These are phyloP conservation scores for Hirundo rustica DNA, from an alignment of 2,797 vertebrate species.

Conservation along the genomic window DNA sequence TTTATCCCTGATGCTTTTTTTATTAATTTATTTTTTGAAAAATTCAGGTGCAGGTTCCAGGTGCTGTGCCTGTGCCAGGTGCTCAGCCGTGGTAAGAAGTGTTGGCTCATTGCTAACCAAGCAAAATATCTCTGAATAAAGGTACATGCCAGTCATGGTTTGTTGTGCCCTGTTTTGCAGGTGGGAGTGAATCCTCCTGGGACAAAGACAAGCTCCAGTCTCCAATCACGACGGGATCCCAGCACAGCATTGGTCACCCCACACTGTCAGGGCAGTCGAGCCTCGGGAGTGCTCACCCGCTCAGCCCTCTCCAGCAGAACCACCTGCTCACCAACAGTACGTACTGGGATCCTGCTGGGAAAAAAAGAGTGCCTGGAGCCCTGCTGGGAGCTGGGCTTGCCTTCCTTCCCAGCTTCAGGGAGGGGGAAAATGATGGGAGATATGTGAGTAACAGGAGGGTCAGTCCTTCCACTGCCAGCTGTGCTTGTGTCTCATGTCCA, in stretches of 20 bases:
- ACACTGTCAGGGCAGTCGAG: conserved; percentile 75
- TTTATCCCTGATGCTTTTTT: neutral
- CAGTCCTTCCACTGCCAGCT: neutral
- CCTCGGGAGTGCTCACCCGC: conserved; percentile 74
- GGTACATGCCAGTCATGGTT: neutral
- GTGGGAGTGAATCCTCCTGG: conserved; percentile 88
- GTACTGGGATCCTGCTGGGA: conserved; percentile 30
- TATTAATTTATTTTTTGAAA: neutral
- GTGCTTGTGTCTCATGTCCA: rapidly evolving
- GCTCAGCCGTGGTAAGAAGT: neutral
- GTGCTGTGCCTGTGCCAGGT: neutral
- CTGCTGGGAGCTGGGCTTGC: neutral
- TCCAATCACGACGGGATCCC: conserved; percentile 78
- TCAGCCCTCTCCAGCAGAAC: conserved; percentile 86
- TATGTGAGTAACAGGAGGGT: rapidly evolving
- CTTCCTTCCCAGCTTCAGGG: neutral
- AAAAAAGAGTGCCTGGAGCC: neutral
- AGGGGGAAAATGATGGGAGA: neutral
- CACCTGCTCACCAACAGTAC: conserved; percentile 88
- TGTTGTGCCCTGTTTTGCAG: conserved; percentile 69
- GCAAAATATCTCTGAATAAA: neutral
- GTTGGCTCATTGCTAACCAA: neutral
- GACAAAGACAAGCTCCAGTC: conserved; percentile 90
- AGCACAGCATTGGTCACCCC: conserved; percentile 77
- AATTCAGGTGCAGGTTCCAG: neutral